A percentile compares a stretch with the other conserved stretches of the same genome.
Conservation (phyloP, 2,888 invertebrate genomes). For the Acleris emargana region DNA sequence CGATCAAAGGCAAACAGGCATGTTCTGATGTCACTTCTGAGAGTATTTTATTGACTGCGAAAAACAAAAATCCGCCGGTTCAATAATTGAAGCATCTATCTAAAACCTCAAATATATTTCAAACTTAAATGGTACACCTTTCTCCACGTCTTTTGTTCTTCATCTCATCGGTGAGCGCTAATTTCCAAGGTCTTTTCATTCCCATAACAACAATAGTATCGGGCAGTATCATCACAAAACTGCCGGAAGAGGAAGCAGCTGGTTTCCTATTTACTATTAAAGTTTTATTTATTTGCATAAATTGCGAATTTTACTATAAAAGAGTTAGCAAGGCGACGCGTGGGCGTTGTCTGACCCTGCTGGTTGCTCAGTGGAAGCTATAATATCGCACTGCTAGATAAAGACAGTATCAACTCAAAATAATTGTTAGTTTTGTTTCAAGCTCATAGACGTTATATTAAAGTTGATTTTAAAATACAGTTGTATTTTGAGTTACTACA, state of each 20-base stretch:
- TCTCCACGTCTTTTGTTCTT: not conserved
- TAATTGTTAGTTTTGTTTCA: too few relatives aligned
- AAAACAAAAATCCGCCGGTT: not conserved
- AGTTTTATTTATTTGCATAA: constrained; percentile 44
- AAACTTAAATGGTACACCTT: not conserved
- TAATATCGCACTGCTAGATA: too few relatives aligned
- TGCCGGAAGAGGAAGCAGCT: constrained; percentile 44
- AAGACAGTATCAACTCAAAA: too few relatives aligned
- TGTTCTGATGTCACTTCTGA: too few relatives aligned
- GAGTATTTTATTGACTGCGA: too few relatives aligned
- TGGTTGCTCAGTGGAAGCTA: constrained; percentile 16
- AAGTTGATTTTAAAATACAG: too few relatives aligned
- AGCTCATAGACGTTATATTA: too few relatives aligned
- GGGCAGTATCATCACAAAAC: constrained; percentile 32
- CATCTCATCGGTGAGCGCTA: not conserved
- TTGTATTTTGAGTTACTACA: too few relatives aligned
- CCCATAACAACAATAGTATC: constrained; percentile 24
- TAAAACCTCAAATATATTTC: not conserved
- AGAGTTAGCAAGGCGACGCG: constrained; percentile 49
- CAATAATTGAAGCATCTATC: not conserved
- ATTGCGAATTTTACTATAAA: constrained; percentile 46
- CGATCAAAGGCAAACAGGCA: too few relatives aligned
- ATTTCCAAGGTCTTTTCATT: constrained; percentile 14
- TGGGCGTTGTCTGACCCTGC: constrained; percentile 46
- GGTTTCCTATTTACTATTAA: constrained; percentile 49